phyloP scores from a whole-genome alignment of 2,888 invertebrate species.

The Drosophila meridiana region DNA sequence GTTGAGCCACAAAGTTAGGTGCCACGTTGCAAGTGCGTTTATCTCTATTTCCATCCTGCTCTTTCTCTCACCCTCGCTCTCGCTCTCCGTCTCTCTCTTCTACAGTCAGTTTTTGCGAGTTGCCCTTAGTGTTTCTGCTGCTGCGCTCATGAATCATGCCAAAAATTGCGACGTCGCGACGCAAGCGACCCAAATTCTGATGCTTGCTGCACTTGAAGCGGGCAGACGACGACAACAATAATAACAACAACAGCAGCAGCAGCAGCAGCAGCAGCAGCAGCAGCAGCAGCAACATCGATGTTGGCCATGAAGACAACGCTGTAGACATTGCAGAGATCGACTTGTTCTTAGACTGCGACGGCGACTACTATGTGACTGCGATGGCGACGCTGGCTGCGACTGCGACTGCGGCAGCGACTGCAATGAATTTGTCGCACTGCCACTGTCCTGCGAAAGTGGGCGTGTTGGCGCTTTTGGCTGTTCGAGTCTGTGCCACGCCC shows the following conservation, averaged over 20 bases:
- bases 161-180: constrained; percentile 67
- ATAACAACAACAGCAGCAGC: constrained; percentile 27
- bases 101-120: not conserved
- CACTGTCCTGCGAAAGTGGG: constrained; percentile 48
- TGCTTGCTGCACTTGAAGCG: constrained; percentile 57
- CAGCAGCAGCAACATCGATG: constrained; percentile 30
- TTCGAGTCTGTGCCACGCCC: constrained; percentile 46
- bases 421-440: constrained; percentile 70
- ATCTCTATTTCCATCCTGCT: constrained; percentile 8
- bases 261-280: constrained; percentile 13
- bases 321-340: constrained; percentile 49
- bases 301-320: constrained; percentile 60
- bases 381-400: constrained; percentile 24
- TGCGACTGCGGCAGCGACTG: constrained; percentile 46
- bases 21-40: constrained; percentile 37
- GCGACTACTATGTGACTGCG: constrained; percentile 1
- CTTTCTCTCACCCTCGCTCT: not conserved
- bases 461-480: constrained; percentile 30
- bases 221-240: constrained; percentile 38
- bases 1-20: constrained; percentile 40
- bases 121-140: constrained; percentile 48
- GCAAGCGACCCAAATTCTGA: constrained; percentile 69
- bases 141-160: constrained; percentile 75
- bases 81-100: not conserved
- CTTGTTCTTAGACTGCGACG: constrained; percentile 2